Conservation (phyloP, 2,113 vertebrate genomes). For the Caranx ignobilis region DNA sequence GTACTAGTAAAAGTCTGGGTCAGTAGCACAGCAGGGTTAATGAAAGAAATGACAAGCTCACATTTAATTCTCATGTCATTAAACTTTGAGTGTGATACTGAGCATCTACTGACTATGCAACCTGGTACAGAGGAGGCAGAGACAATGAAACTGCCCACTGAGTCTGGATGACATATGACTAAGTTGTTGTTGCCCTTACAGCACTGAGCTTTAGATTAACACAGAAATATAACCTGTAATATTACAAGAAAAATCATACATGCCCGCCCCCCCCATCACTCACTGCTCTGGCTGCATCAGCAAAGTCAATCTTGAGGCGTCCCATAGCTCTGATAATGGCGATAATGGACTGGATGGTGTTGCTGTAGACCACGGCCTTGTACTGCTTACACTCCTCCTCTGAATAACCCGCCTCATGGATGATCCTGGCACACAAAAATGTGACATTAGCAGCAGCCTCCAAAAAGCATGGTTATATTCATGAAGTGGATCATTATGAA, state of each 20-base stretch:
- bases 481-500: neutral
- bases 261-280: slow-evolving; percentile 73
- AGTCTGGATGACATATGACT: slow-evolving; percentile 24
- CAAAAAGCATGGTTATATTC: neutral
- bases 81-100: slow-evolving; percentile 4
- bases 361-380: slow-evolving; percentile 99
- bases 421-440: slow-evolving; percentile 87
- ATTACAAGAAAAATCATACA: neutral
- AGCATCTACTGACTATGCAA: neutral
- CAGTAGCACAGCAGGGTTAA: neutral
- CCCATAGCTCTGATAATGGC: slow-evolving; percentile 99
- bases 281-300: slow-evolving; percentile 91
- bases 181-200: slow-evolving; percentile 1
- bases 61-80: neutral
- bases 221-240: neutral
- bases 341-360: slow-evolving; percentile 99
- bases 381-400: slow-evolving; percentile 99
- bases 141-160: neutral
- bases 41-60: neutral
- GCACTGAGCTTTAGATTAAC: neutral
- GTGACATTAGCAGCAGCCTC: slow-evolving; percentile 6
- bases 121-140: slow-evolving; percentile 5
- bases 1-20: neutral
- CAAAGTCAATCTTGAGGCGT: slow-evolving; percentile 96
- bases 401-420: slow-evolving; percentile 97